These are phyloP conservation scores for Lithophane ornitopus DNA, from an alignment of 2,888 invertebrate species.

Conservation along the genomic window DNA sequence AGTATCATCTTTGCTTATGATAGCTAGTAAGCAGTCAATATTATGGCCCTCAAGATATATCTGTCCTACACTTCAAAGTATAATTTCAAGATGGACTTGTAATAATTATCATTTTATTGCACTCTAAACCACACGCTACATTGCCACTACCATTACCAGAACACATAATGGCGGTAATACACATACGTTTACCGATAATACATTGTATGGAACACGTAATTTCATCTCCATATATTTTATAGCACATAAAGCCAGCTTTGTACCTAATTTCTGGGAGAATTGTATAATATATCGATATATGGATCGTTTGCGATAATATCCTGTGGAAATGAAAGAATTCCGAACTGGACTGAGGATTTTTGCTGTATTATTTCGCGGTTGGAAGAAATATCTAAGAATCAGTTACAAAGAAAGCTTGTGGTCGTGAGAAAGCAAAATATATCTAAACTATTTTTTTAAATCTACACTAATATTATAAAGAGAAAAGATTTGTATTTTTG, in stretches of 20 bases:
- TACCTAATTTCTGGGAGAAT: slow-evolving; percentile 55
- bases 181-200: slow-evolving; percentile 51
- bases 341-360: slow-evolving; percentile 12
- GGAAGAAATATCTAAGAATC: slow-evolving; percentile 6
- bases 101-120: slow-evolving; percentile 45
- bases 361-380: slow-evolving; percentile 5
- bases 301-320: slow-evolving; percentile 46
- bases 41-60: background rate
- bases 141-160: slow-evolving; percentile 29
- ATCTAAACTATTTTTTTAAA: no score
- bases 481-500: no score
- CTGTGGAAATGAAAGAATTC: slow-evolving; percentile 41
- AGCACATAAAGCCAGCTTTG: slow-evolving; percentile 55
- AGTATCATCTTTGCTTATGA: background rate
- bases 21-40: background rate
- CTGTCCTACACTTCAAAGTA: slow-evolving; percentile 24
- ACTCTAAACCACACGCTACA: slow-evolving; percentile 24
- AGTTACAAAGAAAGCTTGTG: background rate
- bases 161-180: slow-evolving; percentile 45
- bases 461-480: no score
- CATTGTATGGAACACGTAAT: slow-evolving; percentile 62
- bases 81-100: background rate
- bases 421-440: no score
- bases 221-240: slow-evolving; percentile 63
- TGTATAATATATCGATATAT: slow-evolving; percentile 55